Conservation (phyloP, 2,888 invertebrate species). For the Trisateles emortualis region DNA sequence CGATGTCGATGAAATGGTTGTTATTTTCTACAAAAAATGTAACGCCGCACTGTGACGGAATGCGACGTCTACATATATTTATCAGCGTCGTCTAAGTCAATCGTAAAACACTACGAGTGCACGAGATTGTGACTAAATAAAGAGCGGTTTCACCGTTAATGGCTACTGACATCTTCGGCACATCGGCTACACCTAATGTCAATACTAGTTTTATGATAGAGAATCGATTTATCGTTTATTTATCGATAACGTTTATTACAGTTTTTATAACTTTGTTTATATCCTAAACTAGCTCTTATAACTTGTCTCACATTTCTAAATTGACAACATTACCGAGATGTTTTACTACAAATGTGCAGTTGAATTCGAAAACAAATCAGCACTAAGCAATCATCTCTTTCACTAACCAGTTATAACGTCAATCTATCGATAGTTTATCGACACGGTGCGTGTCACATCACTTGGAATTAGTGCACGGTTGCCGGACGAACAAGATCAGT, state of each 20-base stretch:
- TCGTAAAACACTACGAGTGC: slow-evolving; percentile 63
- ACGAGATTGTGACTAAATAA: slow-evolving; percentile 71
- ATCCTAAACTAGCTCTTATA: too few relatives aligned
- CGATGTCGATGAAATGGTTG: slow-evolving; percentile 60
- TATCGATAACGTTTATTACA: neutral
- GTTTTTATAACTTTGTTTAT: neutral
- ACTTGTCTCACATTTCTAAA: neutral
- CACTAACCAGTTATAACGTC: neutral
- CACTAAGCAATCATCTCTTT: neutral
- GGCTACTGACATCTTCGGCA: slow-evolving; percentile 72
- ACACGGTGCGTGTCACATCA: slow-evolving; percentile 54
- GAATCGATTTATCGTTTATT: slow-evolving; percentile 52
- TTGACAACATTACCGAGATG: neutral
- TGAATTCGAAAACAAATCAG: neutral
- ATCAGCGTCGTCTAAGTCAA: slow-evolving; percentile 55
- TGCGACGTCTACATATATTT: slow-evolving; percentile 55
- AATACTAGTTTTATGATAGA: slow-evolving; percentile 61
- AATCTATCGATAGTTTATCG: slow-evolving; percentile 56
- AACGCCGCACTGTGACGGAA: slow-evolving; percentile 46
- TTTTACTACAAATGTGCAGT: neutral
- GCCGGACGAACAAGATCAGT: slow-evolving; percentile 74
- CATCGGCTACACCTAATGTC: slow-evolving; percentile 62
- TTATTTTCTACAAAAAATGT: slow-evolving; percentile 55
- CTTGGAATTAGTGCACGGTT: slow-evolving; percentile 78
- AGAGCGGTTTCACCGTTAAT: slow-evolving; percentile 76